A percentile compares a stretch with the other conserved stretches of the same genome.
These are phyloP conservation scores for Cyclophora punctaria DNA, from an alignment of 2,888 invertebrate genomes.

Conservation along the genomic window DNA sequence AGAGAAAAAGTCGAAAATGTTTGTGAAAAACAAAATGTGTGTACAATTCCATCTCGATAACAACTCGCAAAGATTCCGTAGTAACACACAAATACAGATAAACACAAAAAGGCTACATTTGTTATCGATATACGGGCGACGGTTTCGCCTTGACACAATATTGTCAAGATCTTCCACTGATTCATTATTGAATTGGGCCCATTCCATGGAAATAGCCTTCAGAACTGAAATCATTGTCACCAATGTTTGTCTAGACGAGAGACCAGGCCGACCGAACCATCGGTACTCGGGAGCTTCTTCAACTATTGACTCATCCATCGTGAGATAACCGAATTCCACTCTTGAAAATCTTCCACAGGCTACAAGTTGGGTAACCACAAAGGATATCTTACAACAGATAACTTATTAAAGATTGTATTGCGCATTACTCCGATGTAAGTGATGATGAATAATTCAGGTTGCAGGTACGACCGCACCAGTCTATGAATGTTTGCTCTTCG, in stretches of 20 bases:
- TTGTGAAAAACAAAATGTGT: too few relatives aligned
- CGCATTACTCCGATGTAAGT: conserved; percentile 10
- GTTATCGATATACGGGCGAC: conserved; percentile 64
- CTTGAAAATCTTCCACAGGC: conserved; percentile 5
- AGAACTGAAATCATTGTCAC: conserved; percentile 44
- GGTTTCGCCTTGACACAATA: conserved; percentile 53
- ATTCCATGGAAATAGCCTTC: conserved; percentile 46
- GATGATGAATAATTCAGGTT: conserved; percentile 19
- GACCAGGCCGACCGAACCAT: neutral
- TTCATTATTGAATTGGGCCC: conserved; percentile 32
- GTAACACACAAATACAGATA: conserved; percentile 26
- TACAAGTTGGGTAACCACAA: conserved; percentile 3
- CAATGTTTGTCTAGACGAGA: conserved; percentile 41
- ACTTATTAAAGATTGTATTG: conserved; percentile 13
- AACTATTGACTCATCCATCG: conserved; percentile 4
- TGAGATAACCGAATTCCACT: conserved; percentile 9
- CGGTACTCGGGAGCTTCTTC: conserved; percentile 4
- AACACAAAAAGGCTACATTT: conserved; percentile 39
- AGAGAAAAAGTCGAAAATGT: too few relatives aligned
- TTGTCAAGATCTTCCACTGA: conserved; percentile 43
- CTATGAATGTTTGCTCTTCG: conserved; percentile 19
- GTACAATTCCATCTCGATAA: conserved; percentile 6
- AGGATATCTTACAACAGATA: conserved; percentile 4
- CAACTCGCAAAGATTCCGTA: conserved; percentile 16
- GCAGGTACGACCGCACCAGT: conserved; percentile 14